Evolutionary conservation across 2,888 invertebrate species (phyloP), one percentile per base, ranked within the genome.

Genomic region (Agrenia bidenticulata): DNA sequence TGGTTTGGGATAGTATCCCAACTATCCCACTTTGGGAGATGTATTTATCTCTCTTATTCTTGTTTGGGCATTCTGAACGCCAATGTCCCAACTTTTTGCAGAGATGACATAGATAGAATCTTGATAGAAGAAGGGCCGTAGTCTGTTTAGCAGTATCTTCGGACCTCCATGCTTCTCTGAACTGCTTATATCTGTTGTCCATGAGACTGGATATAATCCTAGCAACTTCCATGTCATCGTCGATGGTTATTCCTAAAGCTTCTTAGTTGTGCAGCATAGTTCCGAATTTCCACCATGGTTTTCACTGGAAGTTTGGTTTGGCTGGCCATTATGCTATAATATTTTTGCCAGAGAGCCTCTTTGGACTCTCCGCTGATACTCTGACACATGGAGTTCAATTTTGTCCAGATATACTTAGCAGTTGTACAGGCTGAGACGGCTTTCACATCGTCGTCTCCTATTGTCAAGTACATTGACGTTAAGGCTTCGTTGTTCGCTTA

Each of bases 151-250:
- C 23, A 5, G 45, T 7, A 2, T 63, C 64, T 0, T 69, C 61
- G 1, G 67, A 67, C 17, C 69, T 57, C 67, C 72, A 69, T 1
- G 72, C 67, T 57, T 72, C 72, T 1, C 67, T 1, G n/a, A 72
- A 64, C 5, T 69, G 65, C 1, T 65, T 17, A 50, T 55, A 69
- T 17, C 53, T 42, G 13, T 63, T 64, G 1, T 57, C 67, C 42
- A 50, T 56, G 26, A 72, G 21, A 32, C 69, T 69, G 2, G 66
- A 64, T 1, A 72, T 53, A 0, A 72, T 58, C 23, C 72, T 13
- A 13, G 64, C 57, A 0, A 72, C 57, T 19, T 59, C 42, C 1
- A 58, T 49, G 21, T 67, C 64, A 15, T 67, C 72, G 21, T 63
- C 61, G 1, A 72, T 55, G 0, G 13, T 11, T 1, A 50, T 58